These are phyloP conservation scores for Monodelphis domestica DNA, from an alignment of 2,797 vertebrate genomes.

Conservation along the genomic window DNA sequence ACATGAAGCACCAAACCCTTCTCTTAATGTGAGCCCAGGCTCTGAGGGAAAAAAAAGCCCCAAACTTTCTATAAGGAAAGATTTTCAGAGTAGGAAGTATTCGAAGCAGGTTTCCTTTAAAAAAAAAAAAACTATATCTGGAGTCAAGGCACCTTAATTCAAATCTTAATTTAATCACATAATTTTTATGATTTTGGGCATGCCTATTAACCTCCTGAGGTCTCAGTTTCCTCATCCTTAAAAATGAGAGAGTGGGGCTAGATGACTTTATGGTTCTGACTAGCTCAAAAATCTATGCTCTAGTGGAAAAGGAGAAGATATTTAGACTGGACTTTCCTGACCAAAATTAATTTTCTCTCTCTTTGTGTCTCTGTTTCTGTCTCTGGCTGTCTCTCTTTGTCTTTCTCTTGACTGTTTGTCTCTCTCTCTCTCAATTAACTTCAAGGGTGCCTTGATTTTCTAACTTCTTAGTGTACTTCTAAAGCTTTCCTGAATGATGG, in stretches of 20 bases:
- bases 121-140: neutral
- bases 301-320: neutral
- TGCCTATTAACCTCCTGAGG: neutral
- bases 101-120: neutral
- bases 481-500: neutral
- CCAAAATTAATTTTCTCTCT: conserved; percentile 11
- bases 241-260: neutral
- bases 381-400: too few species aligned
- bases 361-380: too few species aligned
- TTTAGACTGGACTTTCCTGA: neutral
- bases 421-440: too few species aligned
- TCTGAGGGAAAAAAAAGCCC: neutral
- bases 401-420: too few species aligned
- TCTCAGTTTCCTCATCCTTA: neutral
- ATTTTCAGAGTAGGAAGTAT: neutral
- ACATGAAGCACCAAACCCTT: conserved; percentile 17
- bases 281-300: neutral
- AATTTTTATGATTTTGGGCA: neutral
- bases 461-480: neutral
- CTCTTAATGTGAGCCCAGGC: conserved; percentile 4
- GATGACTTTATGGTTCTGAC: neutral
- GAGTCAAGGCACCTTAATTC: neutral
- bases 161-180: neutral
- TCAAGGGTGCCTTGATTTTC: neutral
- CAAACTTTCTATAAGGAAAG: neutral